These are phyloP conservation scores for Orius insidiosus DNA, from an alignment of 1,140 invertebrate species.

Conservation along the genomic window DNA sequence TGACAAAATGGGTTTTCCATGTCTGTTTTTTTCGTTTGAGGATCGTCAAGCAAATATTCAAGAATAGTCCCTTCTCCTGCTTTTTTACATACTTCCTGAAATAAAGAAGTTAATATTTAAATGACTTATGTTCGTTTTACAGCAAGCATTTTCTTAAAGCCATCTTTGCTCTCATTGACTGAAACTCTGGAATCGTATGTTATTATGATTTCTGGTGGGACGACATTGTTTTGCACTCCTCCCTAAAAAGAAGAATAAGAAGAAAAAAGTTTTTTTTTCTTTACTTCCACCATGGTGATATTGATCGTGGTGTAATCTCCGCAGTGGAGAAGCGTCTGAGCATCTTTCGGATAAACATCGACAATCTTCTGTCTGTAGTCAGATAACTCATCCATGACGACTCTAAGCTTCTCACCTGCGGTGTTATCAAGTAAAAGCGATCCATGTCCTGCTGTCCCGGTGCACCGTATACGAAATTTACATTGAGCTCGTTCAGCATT, in stretches of 20 bases:
- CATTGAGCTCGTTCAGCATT: conserved; percentile 57
- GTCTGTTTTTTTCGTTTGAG: background rate
- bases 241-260: background rate
- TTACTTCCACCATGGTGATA: background rate
- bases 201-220: background rate
- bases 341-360: background rate
- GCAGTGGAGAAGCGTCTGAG: too few relatives aligned
- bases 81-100: conserved; percentile 1
- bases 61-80: background rate
- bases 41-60: background rate
- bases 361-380: conserved; percentile 1
- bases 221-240: conserved; percentile 8
- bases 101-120: conserved; percentile 4
- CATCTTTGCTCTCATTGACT: background rate
- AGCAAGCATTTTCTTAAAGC: background rate
- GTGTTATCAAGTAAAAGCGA: conserved; percentile 2
- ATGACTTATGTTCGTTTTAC: background rate
- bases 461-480: conserved; percentile 23
- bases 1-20: conserved; percentile 8
- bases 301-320: conserved; percentile 2
- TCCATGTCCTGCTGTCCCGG: background rate
- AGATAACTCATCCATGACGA: background rate
- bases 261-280: background rate
- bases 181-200: conserved; percentile 1
- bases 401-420: background rate